Evolutionary conservation across 2,888 invertebrate genomes (phyloP).

Genomic region (Thysanoteuthis rhombus): DNA sequence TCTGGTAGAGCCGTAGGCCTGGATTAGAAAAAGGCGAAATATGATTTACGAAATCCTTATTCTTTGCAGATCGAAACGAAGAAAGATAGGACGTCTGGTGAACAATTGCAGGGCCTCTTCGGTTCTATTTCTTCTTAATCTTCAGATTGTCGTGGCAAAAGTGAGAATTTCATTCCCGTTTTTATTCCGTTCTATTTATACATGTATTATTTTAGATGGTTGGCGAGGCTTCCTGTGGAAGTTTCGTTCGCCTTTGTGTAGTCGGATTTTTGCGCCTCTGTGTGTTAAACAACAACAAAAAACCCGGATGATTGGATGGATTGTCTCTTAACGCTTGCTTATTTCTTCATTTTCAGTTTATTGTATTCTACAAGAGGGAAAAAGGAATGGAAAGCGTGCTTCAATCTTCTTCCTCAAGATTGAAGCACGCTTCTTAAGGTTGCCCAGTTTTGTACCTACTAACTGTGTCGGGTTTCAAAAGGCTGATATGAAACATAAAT

Average conservation of each 20-base stretch:
- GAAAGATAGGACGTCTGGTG: background rate
- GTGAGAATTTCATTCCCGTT: background rate
- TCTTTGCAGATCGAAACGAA: background rate
- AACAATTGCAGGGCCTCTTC: background rate
- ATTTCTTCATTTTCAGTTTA: background rate
- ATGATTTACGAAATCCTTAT: background rate
- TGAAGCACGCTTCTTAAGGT: background rate
- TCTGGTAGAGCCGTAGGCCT: background rate
- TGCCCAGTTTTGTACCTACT: background rate
- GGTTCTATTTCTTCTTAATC: background rate
- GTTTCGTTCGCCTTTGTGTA: background rate
- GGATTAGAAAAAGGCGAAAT: background rate
- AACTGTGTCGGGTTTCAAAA: background rate
- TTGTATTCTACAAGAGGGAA: background rate
- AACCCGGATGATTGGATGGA: background rate
- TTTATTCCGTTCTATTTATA: too few species aligned
- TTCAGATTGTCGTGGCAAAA: background rate
- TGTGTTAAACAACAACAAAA: background rate
- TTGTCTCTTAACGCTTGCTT: background rate
- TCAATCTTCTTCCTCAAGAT: too few species aligned
- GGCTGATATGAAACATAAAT: background rate
- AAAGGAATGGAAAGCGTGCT: background rate
- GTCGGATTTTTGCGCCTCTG: background rate
- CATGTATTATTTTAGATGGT: background rate
- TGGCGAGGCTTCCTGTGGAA: background rate